Evolutionary conservation across 2,113 vertebrate genomes (phyloP).

Genomic region (Hippolais icterina): DNA sequence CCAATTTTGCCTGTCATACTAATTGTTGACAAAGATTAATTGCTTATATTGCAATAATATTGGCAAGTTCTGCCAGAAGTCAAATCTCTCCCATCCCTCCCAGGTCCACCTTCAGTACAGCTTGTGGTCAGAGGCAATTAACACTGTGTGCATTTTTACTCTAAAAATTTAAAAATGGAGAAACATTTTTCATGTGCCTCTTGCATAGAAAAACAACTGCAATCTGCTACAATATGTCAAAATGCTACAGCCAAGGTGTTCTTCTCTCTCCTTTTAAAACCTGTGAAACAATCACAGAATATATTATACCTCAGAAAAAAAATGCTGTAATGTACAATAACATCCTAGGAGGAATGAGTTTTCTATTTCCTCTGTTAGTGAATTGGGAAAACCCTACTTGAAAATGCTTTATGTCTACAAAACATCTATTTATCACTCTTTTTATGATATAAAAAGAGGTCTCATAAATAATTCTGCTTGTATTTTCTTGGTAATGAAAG

Average conservation of each 20-base stretch:
- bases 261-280: background rate
- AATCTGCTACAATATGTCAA: background rate
- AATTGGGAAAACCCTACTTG: background rate
- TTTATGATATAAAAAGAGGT: background rate
- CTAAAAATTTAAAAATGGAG: background rate
- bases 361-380: background rate
- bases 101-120: background rate
- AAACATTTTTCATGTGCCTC: background rate
- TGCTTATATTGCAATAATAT: background rate
- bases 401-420: background rate
- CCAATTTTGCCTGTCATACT: slow-evolving; percentile 33
- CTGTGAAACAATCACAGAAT: background rate
- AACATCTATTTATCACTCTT: background rate
- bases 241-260: background rate
- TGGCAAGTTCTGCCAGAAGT: background rate
- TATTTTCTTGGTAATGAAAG: background rate
- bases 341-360: background rate
- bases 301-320: background rate
- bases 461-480: background rate
- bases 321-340: background rate
- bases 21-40: slow-evolving; percentile 42
- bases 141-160: background rate
- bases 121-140: background rate
- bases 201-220: background rate
- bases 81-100: background rate